phyloP scores from a whole-genome alignment of 2,797 vertebrate genomes.

The Loris lydekkerianus region DNA sequence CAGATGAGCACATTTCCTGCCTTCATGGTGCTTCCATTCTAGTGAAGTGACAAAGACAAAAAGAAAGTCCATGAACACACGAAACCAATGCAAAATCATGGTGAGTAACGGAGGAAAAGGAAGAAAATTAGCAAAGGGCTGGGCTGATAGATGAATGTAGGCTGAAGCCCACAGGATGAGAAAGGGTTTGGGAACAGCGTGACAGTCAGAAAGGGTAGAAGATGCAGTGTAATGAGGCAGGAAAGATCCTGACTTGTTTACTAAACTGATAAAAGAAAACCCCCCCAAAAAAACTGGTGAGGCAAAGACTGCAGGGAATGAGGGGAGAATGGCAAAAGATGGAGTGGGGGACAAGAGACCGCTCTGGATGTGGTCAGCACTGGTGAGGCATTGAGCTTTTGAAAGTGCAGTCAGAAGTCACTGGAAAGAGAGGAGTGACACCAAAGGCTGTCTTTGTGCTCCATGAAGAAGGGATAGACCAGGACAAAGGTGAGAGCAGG shows the following conservation, averaged over 20 bases:
- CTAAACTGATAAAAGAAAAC: neutral
- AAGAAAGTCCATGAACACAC: neutral
- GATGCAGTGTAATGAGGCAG: neutral
- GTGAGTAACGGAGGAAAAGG: neutral
- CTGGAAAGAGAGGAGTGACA: neutral
- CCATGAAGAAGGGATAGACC: neutral
- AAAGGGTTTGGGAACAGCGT: neutral
- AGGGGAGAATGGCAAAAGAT: neutral
- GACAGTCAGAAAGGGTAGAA: neutral
- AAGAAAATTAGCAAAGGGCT: neutral
- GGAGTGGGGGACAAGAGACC: neutral
- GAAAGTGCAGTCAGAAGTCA: neutral
- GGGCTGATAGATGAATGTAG: neutral
- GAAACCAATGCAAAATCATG: neutral
- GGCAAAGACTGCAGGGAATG: neutral
- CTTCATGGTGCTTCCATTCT: neutral
- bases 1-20: neutral
- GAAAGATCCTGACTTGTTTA: neutral
- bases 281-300: neutral
- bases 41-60: neutral
- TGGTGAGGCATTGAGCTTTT: no score
- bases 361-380: fast-evolving
- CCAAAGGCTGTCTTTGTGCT: neutral
- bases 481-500: neutral
- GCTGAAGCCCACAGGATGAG: neutral